Percentiles rank a stretch among this genome's conserved stretches.
Conservation (phyloP, 2,113 vertebrate species). For the Syrmaticus mikado region DNA sequence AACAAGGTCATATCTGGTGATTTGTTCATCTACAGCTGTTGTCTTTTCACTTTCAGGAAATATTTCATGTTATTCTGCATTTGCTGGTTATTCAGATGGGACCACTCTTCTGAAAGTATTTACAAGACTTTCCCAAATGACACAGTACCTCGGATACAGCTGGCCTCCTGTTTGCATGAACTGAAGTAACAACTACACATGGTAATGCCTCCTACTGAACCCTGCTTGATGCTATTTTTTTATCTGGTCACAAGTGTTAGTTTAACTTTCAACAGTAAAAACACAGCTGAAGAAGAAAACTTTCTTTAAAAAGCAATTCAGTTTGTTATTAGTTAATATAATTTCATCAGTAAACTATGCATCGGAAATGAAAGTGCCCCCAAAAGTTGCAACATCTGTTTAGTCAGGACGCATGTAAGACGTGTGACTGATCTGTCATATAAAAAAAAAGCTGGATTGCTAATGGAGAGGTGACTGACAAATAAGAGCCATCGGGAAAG, state of each 20-base stretch:
- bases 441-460: background rate
- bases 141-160: background rate
- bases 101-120: background rate
- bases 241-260: background rate
- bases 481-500: background rate
- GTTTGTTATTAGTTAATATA: background rate
- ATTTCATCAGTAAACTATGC: slow-evolving; percentile 20
- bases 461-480: slow-evolving; percentile 1
- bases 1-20: background rate
- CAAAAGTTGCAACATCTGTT: background rate
- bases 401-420: slow-evolving; percentile 41
- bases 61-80: background rate
- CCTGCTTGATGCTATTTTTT: background rate
- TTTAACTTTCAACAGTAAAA: background rate
- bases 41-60: slow-evolving; percentile 71
- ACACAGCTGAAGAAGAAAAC: slow-evolving; percentile 41
- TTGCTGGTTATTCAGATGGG: background rate
- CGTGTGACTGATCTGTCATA: slow-evolving; percentile 20
- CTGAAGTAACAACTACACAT: background rate
- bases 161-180: background rate
- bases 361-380: slow-evolving; percentile 30
- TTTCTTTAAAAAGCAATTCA: background rate
- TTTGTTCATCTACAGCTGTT: slow-evolving; percentile 7
- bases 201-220: background rate
- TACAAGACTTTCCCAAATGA: background rate